These are phyloP conservation scores for Rugalucina vietnamica DNA, from an alignment of 2,888 invertebrate genomes.

Conservation along the genomic window DNA sequence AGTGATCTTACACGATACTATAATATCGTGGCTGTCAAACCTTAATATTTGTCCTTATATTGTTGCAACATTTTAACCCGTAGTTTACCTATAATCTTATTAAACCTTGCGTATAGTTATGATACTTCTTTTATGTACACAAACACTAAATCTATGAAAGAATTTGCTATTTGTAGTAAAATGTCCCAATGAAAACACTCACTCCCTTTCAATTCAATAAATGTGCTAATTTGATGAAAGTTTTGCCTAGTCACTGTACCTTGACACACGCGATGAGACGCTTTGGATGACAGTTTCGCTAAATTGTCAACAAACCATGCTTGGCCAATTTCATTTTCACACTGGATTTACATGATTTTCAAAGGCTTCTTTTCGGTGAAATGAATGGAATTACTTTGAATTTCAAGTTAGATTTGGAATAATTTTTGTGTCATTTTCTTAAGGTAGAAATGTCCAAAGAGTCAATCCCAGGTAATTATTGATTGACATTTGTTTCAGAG, in stretches of 20 bases:
- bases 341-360: neutral
- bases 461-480: neutral
- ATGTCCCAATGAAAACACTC: too few species aligned
- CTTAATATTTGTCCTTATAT: too few species aligned
- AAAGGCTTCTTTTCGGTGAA: neutral
- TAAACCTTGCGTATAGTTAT: too few species aligned
- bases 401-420: neutral
- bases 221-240: neutral
- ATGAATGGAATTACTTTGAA: neutral
- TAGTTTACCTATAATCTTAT: too few species aligned
- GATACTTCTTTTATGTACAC: too few species aligned
- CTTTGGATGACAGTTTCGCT: neutral
- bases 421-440: neutral
- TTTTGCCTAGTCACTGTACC: neutral
- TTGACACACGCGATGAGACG: neutral
- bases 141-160: too few species aligned
- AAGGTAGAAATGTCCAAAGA: conserved; percentile 10
- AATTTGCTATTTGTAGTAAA: too few species aligned
- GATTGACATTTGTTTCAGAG: neutral
- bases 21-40: too few species aligned
- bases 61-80: too few species aligned
- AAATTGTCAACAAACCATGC: neutral
- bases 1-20: too few species aligned
- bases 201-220: too few species aligned
- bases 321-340: neutral